Evolutionary conservation across 2,888 invertebrate genomes (phyloP).

Genomic region (Apocheima hispidaria): DNA sequence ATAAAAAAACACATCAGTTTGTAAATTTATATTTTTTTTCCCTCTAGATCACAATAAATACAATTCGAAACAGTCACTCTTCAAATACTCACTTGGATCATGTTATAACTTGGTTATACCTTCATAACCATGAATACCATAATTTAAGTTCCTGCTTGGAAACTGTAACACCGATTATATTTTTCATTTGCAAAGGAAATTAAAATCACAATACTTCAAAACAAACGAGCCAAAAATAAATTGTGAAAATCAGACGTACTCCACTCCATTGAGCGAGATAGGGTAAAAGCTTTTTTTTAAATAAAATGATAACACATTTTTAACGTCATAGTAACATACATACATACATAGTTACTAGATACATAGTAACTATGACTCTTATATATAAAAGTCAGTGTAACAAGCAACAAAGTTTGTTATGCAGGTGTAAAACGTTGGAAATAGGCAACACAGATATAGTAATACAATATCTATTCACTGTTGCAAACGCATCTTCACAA

Average conservation of each 20-base stretch:
- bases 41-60: constrained; percentile 76
- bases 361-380: not conserved
- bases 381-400: not conserved
- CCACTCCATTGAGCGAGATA: no score
- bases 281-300: not conserved
- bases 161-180: constrained; percentile 14
- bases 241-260: no score
- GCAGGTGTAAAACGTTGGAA: no score
- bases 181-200: not conserved
- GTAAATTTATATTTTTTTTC: constrained; percentile 47
- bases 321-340: not conserved
- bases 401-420: constrained; percentile 25
- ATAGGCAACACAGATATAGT: no score
- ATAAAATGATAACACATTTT: not conserved
- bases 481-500: constrained; percentile 79
- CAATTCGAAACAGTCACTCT: constrained; percentile 47
- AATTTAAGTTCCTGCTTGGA: not conserved
- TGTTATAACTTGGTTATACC: not conserved
- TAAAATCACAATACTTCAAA: not conserved
- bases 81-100: constrained; percentile 53
- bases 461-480: no score
- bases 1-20: constrained; percentile 40
- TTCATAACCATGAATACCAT: no score
- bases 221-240: no score
- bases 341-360: no score